Conservation (phyloP, 2,888 invertebrate genomes). For the Agonopterix heracliana region DNA sequence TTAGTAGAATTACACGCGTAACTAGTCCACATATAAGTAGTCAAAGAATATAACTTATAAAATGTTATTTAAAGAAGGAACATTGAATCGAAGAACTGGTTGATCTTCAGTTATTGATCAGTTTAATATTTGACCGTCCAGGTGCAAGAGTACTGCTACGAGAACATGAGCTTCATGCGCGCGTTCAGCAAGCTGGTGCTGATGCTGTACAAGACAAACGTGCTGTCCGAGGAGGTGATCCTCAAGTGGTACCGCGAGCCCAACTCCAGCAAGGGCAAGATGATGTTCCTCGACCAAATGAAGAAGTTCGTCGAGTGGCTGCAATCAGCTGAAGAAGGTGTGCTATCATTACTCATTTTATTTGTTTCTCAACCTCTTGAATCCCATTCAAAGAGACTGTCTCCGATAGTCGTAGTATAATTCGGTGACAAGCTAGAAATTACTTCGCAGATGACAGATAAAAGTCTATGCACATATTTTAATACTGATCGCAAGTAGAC, state of each 20-base stretch:
- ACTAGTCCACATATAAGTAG: too few relatives aligned
- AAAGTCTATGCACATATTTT: too few relatives aligned
- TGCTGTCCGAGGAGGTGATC: conserved; percentile 95
- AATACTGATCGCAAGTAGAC: too few relatives aligned
- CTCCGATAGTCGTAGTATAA: neutral
- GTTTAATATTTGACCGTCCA: conserved; percentile 14
- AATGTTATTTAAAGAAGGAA: too few relatives aligned
- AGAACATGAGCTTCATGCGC: conserved; percentile 99
- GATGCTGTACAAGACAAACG: conserved; percentile 97
- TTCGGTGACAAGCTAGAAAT: neutral
- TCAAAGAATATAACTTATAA: neutral
- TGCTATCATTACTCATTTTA: conserved; percentile 1
- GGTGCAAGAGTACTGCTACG: conserved; percentile 98
- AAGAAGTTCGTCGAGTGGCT: conserved; percentile 98
- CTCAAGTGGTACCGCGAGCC: conserved; percentile 97
- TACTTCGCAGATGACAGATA: too few relatives aligned
- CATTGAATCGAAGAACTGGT: too few relatives aligned
- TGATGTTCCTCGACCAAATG: conserved; percentile 99
- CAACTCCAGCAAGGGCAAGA: conserved; percentile 94
- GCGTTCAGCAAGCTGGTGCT: conserved; percentile 98
- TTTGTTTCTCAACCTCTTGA: too few relatives aligned
- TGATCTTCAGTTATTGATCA: too few relatives aligned
- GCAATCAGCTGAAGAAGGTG: conserved; percentile 94
- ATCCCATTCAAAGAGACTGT: too few relatives aligned
- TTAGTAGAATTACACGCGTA: too few relatives aligned